A percentile compares a stretch with the other conserved stretches of the same genome.
Evolutionary conservation across 2,797 vertebrate genomes (phyloP).

Genomic region (Eulemur albifrons): DNA sequence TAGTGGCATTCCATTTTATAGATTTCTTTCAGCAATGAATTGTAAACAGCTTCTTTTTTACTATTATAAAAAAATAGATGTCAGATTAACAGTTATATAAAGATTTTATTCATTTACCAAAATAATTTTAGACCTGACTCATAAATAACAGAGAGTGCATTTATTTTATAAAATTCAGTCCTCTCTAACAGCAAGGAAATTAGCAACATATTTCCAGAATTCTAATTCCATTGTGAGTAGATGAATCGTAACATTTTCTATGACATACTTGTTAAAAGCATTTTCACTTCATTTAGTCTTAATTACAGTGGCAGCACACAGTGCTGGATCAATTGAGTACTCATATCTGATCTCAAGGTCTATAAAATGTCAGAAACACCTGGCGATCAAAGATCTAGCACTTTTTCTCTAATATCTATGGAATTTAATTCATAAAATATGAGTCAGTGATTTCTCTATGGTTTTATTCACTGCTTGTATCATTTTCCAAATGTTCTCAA

Average conservation of each 20-base stretch:
- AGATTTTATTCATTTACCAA: not conserved
- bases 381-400: not conserved
- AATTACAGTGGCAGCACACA: not conserved
- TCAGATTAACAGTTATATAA: slow-evolving; percentile 10
- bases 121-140: slow-evolving; percentile 35
- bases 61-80: not conserved
- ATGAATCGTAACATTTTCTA: not conserved
- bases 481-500: not conserved
- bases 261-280: not conserved
- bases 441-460: not conserved
- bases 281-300: slow-evolving; percentile 11
- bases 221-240: not conserved
- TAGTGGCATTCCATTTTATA: not conserved
- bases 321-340: not conserved
- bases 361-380: slow-evolving; percentile 4
- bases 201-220: slow-evolving; percentile 24
- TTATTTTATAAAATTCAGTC: not conserved
- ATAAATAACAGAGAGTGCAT: not conserved
- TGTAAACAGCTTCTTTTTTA: not conserved
- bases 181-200: slow-evolving; percentile 31
- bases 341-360: not conserved
- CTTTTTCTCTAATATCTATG: not conserved
- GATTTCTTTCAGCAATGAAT: not conserved
- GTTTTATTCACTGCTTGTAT: not conserved
- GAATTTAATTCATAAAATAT: not conserved